These are phyloP conservation scores for Falco concolor DNA, from an alignment of 2,797 vertebrate species.

Conservation along the genomic window DNA sequence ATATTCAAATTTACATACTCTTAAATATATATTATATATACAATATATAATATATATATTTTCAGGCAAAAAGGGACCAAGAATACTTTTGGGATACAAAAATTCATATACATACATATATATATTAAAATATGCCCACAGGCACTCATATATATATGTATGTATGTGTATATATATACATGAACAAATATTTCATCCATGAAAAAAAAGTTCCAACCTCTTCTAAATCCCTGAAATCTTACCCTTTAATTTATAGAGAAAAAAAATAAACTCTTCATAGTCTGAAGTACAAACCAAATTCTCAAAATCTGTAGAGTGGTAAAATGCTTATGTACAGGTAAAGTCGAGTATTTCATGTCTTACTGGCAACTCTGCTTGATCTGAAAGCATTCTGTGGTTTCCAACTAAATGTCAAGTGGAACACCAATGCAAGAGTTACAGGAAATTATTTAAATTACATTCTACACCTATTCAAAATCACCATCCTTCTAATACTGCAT, in stretches of 20 bases:
- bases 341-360: not conserved
- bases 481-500: not conserved
- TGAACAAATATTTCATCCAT: conserved; percentile 58
- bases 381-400: conserved; percentile 21
- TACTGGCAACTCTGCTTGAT: not conserved
- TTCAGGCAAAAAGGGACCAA: conserved; percentile 43
- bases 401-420: conserved; percentile 18
- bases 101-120: conserved; percentile 71
- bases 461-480: conserved; percentile 17
- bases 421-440: conserved; percentile 22
- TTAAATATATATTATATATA: conserved; percentile 57
- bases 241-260: conserved; percentile 45
- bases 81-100: conserved; percentile 54
- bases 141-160: conserved; percentile 21
- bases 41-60: conserved; percentile 56
- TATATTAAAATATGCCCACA: conserved; percentile 30
- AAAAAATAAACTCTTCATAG: not conserved
- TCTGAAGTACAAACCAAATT: not conserved
- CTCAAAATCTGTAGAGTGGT: not conserved
- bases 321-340: not conserved
- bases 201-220: conserved; percentile 65
- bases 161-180: conserved; percentile 44
- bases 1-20: conserved; percentile 63
- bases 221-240: conserved; percentile 73
- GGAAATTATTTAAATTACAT: conserved; percentile 26